Percentiles rank a stretch among this genome's conserved stretches.
phyloP scores from a whole-genome alignment of 2,888 invertebrate species.

The Dermolepida albohirtum region DNA sequence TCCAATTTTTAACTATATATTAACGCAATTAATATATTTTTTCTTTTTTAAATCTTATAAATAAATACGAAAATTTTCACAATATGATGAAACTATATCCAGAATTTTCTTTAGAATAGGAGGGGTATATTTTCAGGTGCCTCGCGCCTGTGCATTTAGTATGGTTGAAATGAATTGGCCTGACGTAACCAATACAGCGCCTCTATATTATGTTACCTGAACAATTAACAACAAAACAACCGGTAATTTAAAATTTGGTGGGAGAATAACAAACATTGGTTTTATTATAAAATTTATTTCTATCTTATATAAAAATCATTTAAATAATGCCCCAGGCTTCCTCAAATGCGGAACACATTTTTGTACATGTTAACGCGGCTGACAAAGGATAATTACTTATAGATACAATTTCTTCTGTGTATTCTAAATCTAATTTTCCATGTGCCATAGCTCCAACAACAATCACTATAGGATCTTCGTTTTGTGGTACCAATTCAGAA shows the following conservation, averaged over 20 bases:
- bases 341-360: conserved; percentile 94
- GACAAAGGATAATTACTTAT: conserved; percentile 97
- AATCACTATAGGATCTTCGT: conserved; percentile 87
- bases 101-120: conserved; percentile 17
- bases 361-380: conserved; percentile 95
- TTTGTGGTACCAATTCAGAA: conserved; percentile 80
- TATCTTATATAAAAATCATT: not conserved
- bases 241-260: conserved; percentile 3
- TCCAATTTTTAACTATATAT: conserved; percentile 3
- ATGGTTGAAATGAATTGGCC: conserved; percentile 1
- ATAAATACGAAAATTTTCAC: conserved; percentile 18
- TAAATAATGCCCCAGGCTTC: conserved; percentile 83
- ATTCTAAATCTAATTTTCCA: conserved; percentile 90
- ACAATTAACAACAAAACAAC: not conserved
- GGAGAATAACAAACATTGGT: not conserved
- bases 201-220: not conserved
- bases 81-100: conserved; percentile 12
- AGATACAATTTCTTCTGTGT: conserved; percentile 89
- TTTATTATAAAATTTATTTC: not conserved
- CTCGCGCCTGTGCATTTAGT: conserved; percentile 8
- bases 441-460: conserved; percentile 98
- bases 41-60: not conserved
- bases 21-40: not conserved
- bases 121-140: not conserved
- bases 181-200: conserved; percentile 11